Evolutionary conservation across 2,113 vertebrate genomes (phyloP), one percentile per base, ranked within the genome.

Genomic region (Meles meles): DNA sequence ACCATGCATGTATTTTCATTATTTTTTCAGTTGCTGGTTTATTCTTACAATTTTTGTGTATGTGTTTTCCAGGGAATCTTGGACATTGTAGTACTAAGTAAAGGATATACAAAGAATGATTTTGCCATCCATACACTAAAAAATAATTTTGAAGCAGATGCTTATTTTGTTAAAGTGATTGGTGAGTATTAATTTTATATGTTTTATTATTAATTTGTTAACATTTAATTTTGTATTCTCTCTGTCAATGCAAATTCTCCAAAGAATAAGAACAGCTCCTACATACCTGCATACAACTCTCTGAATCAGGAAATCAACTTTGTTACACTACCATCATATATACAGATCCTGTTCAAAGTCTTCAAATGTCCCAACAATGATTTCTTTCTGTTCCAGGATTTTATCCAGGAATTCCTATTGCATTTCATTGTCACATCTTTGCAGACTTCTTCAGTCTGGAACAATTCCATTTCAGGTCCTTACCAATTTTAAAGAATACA

Each of bases 81-180:
- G 98, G 99, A 99, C 98, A 99, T 99, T 98, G 97, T 99, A 93
- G 99, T 99, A 92, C 98, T 99, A 92, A 99, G 99, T 97, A 98
- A 99, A 95, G 98, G 98, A 61, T 98, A 98, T 84, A 97, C 97
- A 59, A 99, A 97, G 94, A 97, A 97, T 74, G 99, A 99, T 44
- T 98, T 99, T 92, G 97, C 98, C 97, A 99, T 99, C 97, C 99
- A 99, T 63, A 99, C 99, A 55, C 98, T 99, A 97, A 99, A 99
- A 98, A 99, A 99, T 98, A 99, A 99, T 98, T 99, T 99, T 77
- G 99, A 99, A 98, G 99, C 99, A 1, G 99, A 99, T 93, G 99
- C 99, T 65, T 99, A 99, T 98, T 99, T 99, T 95, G 99, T 99
- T 92, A 99, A 99, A 99, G 99, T 99, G 97, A 99, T 99, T 97